These are phyloP conservation scores for Pteropus alecto DNA, from an alignment of 2,113 vertebrate genomes.

Conservation along the genomic window DNA sequence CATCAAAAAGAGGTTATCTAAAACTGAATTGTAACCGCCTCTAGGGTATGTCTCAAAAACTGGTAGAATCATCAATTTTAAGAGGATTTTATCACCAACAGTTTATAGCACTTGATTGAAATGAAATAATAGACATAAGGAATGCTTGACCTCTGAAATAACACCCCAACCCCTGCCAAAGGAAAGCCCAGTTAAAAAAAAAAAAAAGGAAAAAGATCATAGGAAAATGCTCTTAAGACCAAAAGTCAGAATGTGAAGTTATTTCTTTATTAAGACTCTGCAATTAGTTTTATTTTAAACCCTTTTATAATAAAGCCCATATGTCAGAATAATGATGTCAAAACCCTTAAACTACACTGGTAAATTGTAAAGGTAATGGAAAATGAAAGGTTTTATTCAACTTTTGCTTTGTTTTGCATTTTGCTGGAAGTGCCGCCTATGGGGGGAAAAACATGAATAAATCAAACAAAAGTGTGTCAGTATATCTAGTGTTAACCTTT, in stretches of 20 bases:
- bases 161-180: neutral
- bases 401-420: neutral
- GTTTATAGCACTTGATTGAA: neutral
- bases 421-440: neutral
- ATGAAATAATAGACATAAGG: slow-evolving; percentile 18
- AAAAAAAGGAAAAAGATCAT: neutral
- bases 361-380: slow-evolving; percentile 33
- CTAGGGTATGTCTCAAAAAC: neutral
- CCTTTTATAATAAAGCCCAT: slow-evolving; percentile 32
- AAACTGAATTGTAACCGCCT: neutral
- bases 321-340: slow-evolving; percentile 21
- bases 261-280: slow-evolving; percentile 39
- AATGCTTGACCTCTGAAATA: slow-evolving; percentile 36
- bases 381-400: slow-evolving; percentile 17
- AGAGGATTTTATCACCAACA: slow-evolving; percentile 5
- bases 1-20: slow-evolving; percentile 34
- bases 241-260: slow-evolving; percentile 31
- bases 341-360: neutral
- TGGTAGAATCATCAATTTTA: neutral
- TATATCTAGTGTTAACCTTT: neutral
- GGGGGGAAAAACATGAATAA: neutral
- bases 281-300: slow-evolving; percentile 44
- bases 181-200: neutral
- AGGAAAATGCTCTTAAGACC: slow-evolving; percentile 19
- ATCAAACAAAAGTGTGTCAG: neutral